Evolutionary conservation across 2,113 vertebrate species (phyloP).

Genomic region (Tor tambroides): DNA sequence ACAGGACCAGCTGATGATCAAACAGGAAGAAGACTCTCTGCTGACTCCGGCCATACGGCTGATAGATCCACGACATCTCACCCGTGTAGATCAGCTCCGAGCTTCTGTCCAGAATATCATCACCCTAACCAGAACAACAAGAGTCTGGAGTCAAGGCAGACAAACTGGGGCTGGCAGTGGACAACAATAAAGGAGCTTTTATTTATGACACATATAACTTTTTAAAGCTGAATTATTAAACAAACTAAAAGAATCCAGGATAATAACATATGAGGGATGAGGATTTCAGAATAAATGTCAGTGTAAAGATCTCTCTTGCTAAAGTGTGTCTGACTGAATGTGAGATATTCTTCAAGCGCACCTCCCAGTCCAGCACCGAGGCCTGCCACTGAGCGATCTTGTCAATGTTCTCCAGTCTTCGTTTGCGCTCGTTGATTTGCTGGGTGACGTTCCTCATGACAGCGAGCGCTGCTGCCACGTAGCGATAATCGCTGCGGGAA

Average conservation of each 20-base stretch:
- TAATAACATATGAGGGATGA: too few relatives aligned
- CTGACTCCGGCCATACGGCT: slow-evolving; percentile 88
- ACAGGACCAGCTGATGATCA: slow-evolving; percentile 91
- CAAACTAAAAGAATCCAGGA: too few relatives aligned
- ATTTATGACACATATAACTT: too few relatives aligned
- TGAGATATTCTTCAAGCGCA: slow-evolving; percentile 57
- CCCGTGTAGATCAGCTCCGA: slow-evolving; percentile 90
- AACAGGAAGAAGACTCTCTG: slow-evolving; percentile 91
- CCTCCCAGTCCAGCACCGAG: slow-evolving; percentile 90
- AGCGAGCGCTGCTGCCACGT: slow-evolving; percentile 87
- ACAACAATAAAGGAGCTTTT: too few relatives aligned
- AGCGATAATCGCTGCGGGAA: slow-evolving; percentile 85
- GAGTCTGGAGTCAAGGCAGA: too few relatives aligned
- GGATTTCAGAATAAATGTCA: too few relatives aligned
- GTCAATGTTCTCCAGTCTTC: slow-evolving; percentile 88
- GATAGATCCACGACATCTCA: slow-evolving; percentile 90
- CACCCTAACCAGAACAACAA: slow-evolving; percentile 74
- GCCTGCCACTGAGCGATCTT: slow-evolving; percentile 65
- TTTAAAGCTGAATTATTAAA: too few relatives aligned
- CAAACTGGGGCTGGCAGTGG: too few relatives aligned
- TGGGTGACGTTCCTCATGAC: slow-evolving; percentile 93
- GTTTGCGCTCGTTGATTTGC: slow-evolving; percentile 89
- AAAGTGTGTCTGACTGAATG: neutral
- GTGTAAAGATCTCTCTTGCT: too few relatives aligned
- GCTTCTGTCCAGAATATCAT: slow-evolving; percentile 89